Conservation (phyloP, 1,140 invertebrate genomes). For the Andrena cerasifolii region DNA sequence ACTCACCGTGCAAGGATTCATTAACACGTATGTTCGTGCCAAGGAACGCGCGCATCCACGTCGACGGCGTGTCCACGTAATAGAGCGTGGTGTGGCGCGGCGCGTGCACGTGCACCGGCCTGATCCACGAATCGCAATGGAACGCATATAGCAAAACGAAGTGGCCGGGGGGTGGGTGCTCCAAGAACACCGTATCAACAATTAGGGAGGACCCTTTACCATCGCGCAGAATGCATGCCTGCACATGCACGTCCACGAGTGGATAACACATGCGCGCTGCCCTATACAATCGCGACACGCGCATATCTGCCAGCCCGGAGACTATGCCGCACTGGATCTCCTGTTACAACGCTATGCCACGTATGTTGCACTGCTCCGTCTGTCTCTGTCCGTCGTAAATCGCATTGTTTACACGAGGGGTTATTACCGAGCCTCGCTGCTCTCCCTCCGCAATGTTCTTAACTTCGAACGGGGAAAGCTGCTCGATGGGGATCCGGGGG, state of each 20-base stretch:
- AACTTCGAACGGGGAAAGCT: too few relatives aligned
- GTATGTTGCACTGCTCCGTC: not conserved
- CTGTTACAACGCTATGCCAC: slow-evolving; percentile 35
- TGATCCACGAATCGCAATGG: not conserved
- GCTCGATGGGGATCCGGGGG: too few relatives aligned
- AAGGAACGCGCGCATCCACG: slow-evolving; percentile 55
- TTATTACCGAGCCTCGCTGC: not conserved
- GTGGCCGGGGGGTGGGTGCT: slow-evolving; percentile 40
- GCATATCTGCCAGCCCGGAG: slow-evolving; percentile 38
- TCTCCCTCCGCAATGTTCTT: not conserved
- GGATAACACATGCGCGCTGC: slow-evolving; percentile 39
- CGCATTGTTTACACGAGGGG: slow-evolving; percentile 25
- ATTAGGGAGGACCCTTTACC: slow-evolving; percentile 60
- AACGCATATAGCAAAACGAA: slow-evolving; percentile 45
- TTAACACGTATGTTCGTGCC: slow-evolving; percentile 67
- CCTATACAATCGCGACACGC: slow-evolving; percentile 44
- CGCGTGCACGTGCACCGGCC: slow-evolving; percentile 28
- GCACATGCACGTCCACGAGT: slow-evolving; percentile 33
- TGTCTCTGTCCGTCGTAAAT: slow-evolving; percentile 10
- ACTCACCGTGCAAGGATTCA: slow-evolving; percentile 64
- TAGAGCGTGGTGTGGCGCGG: slow-evolving; percentile 28
- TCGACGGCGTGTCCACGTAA: slow-evolving; percentile 47
- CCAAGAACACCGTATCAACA: slow-evolving; percentile 63
- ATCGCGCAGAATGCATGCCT: slow-evolving; percentile 49
- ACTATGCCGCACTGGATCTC: slow-evolving; percentile 4